Conservation (phyloP, 2,113 vertebrate genomes). For the Asarcornis scutulata region DNA sequence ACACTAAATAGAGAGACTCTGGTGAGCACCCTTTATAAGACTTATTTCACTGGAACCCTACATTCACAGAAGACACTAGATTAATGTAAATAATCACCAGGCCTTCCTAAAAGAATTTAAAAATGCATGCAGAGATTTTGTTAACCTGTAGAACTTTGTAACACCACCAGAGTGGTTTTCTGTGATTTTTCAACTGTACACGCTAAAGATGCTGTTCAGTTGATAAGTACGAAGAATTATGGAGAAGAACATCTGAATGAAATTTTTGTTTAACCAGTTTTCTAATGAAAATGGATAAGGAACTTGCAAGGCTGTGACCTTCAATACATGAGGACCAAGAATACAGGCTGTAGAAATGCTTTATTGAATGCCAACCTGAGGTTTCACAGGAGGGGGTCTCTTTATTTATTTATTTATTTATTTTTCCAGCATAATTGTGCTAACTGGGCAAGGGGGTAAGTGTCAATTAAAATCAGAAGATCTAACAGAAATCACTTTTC, state of each 20-base stretch:
- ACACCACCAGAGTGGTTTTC: background rate
- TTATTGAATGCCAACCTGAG: constrained; percentile 36
- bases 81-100: background rate
- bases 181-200: constrained; percentile 42
- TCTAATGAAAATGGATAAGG: constrained; percentile 71
- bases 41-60: background rate
- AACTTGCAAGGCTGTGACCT: constrained; percentile 24
- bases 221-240: background rate
- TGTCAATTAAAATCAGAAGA: constrained; percentile 24
- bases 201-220: constrained; percentile 32
- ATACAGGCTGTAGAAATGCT: constrained; percentile 28
- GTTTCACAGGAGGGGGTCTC: background rate
- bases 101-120: background rate
- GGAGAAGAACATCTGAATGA: constrained; percentile 26
- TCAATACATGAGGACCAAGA: constrained; percentile 37
- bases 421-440: constrained; percentile 9
- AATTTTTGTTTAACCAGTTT: constrained; percentile 34
- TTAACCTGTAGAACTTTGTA: background rate
- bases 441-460: constrained; percentile 61
- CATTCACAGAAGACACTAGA: background rate
- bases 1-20: background rate
- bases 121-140: background rate
- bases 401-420: no score
- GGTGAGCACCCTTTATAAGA: background rate
- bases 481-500: background rate